Base-by-base conservation (phyloP, 2,888 invertebrate species). In the Limnephilus auricula region DNA sequence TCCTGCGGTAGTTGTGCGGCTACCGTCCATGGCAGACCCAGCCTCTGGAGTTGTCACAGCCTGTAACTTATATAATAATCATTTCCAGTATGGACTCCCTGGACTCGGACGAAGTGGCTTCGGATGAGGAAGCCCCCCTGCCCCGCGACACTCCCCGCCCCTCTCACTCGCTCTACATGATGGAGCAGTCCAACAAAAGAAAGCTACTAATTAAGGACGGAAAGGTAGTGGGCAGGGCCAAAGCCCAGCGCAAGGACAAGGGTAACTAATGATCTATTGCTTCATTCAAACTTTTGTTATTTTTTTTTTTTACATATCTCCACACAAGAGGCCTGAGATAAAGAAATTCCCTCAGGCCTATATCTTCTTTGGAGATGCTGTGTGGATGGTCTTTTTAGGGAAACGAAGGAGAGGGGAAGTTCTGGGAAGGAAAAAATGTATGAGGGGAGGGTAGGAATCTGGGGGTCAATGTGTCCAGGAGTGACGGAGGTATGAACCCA, bases 221-320 rank as follows among this genome's bases (percentile, higher is more conserved):
- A 89, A 95, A 96, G 93, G 97, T 97, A 9, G 96, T 97, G 37
- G 97, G 97, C n/a, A 95, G 97, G 85, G 97, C 97, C 89, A 98
- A 98, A 94, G 96, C 97, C 0, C 97, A 97, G 93, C 95, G 98
- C 65, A 98, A 98, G 94, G 98, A 98, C 93, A 98, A 98, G 95
- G 98, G 98, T 95, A 65, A 65, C n/a, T 25, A 25, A 65, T n/a
- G n/a, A n/a, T n/a, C 9, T n/a, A 65, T 65, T 65, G n/a, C 6
- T 65, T 9, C 25, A 65, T 18, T 18, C 40, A 12, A 12, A 40
- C 40, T 40, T 40, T 12, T 40, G 1, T 40, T 40, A 12, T 40
- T n/a, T n/a, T n/a, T n/a, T n/a, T n/a, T n/a, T n/a, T n/a, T n/a
- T n/a, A n/a, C n/a, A n/a, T n/a, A n/a, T n/a, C n/a, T n/a, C n/a